Conservation (phyloP, 2,888 invertebrate species). For the Rutpela maculata region DNA sequence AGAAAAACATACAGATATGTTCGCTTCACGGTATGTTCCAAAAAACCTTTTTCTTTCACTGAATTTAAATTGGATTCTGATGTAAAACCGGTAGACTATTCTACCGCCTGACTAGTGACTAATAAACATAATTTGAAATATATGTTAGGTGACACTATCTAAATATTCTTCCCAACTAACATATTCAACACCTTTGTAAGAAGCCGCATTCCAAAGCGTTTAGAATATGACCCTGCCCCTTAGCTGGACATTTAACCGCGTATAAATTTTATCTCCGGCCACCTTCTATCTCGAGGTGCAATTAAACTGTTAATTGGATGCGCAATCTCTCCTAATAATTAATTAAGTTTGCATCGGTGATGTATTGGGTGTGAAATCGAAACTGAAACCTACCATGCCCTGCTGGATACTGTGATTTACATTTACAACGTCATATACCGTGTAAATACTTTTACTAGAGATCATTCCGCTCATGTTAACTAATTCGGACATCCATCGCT, state of each 20-base stretch:
- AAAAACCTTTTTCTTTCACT: conserved; percentile 37
- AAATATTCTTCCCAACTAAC: conserved; percentile 69
- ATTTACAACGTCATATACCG: conserved; percentile 26
- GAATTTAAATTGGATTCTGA: conserved; percentile 53
- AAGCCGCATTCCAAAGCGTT: conserved; percentile 68
- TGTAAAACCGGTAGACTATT: conserved; percentile 54
- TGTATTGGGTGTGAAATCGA: conserved; percentile 48
- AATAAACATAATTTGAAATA: conserved; percentile 70
- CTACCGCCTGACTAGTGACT: conserved; percentile 57
- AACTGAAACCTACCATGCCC: conserved; percentile 39
- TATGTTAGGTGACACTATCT: conserved; percentile 70
- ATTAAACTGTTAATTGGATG: conserved; percentile 51
- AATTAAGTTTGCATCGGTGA: conserved; percentile 48
- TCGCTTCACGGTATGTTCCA: conserved; percentile 29
- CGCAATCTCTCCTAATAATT: conserved; percentile 47
- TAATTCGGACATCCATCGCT: neutral
- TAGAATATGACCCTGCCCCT: conserved; percentile 48
- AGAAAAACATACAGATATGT: conserved; percentile 32
- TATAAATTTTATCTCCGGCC: neutral
- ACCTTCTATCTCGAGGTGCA: conserved; percentile 41
- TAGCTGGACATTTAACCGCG: conserved; percentile 2
- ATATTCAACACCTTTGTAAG: conserved; percentile 71
- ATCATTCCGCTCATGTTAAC: neutral
- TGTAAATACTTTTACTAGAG: neutral
- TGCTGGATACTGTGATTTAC: conserved; percentile 33